phyloP scores from a whole-genome alignment of 2,797 vertebrate species.

The Notolepis coatsorum region DNA sequence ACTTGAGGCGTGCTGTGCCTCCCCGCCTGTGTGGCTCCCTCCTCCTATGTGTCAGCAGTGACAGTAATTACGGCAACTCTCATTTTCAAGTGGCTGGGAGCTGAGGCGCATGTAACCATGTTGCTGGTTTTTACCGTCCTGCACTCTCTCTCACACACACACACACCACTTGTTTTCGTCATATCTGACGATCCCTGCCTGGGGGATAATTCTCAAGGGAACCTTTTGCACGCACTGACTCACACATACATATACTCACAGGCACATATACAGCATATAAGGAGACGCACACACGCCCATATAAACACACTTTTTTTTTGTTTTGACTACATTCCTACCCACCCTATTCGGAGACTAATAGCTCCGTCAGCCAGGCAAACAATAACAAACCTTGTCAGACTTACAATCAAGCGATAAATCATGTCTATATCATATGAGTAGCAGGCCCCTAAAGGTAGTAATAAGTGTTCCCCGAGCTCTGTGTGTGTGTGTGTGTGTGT shows the following conservation, averaged over 20 bases:
- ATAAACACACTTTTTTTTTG: conserved; percentile 35
- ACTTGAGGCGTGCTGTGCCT: conserved; percentile 13
- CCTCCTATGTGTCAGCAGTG: conserved; percentile 7
- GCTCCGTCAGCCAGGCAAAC: conserved; percentile 40
- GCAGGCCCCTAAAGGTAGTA: conserved; percentile 9
- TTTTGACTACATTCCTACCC: conserved; percentile 61
- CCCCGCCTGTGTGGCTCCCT: not conserved
- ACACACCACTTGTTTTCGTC: conserved; percentile 51
- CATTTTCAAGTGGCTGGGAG: conserved; percentile 40
- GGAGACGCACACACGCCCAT: not conserved
- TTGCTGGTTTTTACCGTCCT: conserved; percentile 31
- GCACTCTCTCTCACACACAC: conserved; percentile 30
- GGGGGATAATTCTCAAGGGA: conserved; percentile 65
- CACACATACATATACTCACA: conserved; percentile 4
- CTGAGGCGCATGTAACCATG: conserved; percentile 27
- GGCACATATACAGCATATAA: conserved; percentile 41
- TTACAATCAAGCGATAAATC: conserved; percentile 54
- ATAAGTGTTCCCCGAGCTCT: not conserved
- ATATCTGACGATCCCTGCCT: conserved; percentile 47
- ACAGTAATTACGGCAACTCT: conserved; percentile 28
- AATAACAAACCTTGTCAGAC: conserved; percentile 56
- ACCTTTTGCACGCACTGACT: conserved; percentile 24
- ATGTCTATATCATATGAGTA: conserved; percentile 40
- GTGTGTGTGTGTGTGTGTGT: conserved; percentile 1
- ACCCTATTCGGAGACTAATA: conserved; percentile 34